A percentile compares a stretch with the other conserved stretches of the same genome.
Evolutionary conservation across 2,113 vertebrate genomes (phyloP).

Genomic region (Serranochromis macrocephalus): DNA sequence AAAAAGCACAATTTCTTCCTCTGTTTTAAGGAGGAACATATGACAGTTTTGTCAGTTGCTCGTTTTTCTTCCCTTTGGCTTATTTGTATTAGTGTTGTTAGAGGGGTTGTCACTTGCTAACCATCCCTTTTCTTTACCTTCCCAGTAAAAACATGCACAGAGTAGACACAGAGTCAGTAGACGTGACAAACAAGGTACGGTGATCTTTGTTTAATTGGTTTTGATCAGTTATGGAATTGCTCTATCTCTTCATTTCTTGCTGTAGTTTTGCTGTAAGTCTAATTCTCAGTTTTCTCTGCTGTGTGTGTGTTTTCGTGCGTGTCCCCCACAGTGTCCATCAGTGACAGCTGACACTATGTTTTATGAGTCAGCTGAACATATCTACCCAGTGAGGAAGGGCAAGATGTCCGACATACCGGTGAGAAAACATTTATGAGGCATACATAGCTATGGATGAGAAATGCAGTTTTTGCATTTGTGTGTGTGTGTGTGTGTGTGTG

Average conservation of each 20-base stretch:
- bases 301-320: neutral
- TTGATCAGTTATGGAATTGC: neutral
- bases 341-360: constrained; percentile 57
- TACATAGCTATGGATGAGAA: neutral
- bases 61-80: neutral
- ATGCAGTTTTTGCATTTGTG: neutral
- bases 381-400: constrained; percentile 35
- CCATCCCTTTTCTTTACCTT: neutral
- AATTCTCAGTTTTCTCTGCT: neutral
- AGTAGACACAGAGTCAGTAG: constrained; percentile 59
- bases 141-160: constrained; percentile 76
- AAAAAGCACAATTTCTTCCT: neutral
- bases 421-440: neutral
- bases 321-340: constrained; percentile 41
- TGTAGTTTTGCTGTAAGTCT: neutral
- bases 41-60: neutral
- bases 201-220: neutral
- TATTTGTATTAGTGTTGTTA: neutral
- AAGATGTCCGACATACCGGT: constrained; percentile 69
- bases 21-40: neutral
- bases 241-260: neutral
- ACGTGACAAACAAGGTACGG: constrained; percentile 56
- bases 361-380: constrained; percentile 58
- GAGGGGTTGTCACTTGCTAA: neutral
- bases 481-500: neutral